phyloP scores from a whole-genome alignment of 1,140 invertebrate species.

The Reticulitermes speratus region DNA sequence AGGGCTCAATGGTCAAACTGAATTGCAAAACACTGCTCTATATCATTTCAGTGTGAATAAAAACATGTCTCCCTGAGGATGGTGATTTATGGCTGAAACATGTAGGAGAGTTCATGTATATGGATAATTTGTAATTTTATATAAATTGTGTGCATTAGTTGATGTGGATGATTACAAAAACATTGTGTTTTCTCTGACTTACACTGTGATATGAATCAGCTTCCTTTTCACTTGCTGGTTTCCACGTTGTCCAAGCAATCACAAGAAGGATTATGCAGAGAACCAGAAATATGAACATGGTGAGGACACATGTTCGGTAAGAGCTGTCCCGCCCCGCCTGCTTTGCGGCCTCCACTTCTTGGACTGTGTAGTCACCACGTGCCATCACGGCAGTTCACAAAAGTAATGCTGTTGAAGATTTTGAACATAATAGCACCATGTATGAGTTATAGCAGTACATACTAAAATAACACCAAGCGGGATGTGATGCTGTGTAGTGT shows the following conservation, averaged over 20 bases:
- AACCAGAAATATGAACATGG: conserved; percentile 41
- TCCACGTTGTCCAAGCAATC: conserved; percentile 25
- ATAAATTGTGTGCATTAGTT: no score
- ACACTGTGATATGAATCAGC: background rate
- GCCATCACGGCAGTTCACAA: background rate
- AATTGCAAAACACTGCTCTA: no score
- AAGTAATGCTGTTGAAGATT: background rate
- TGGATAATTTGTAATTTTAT: no score
- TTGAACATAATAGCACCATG: no score
- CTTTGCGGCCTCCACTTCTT: conserved; percentile 28
- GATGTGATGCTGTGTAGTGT: no score
- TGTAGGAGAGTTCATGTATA: no score
- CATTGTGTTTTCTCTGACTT: background rate
- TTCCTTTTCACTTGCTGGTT: background rate
- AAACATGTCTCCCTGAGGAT: no score
- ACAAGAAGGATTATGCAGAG: conserved; percentile 41
- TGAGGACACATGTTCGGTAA: conserved; percentile 39
- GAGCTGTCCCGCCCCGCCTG: conserved; percentile 38
- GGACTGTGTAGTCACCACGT: background rate
- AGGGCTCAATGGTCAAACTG: no score
- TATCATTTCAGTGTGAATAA: no score
- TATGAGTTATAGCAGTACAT: no score
- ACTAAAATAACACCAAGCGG: no score
- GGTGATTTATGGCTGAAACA: no score
- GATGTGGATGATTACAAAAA: background rate